A percentile compares a stretch with the other conserved stretches of the same genome.
phyloP scores from a whole-genome alignment of 2,888 invertebrate genomes.

The Drosophila hamatofila region DNA sequence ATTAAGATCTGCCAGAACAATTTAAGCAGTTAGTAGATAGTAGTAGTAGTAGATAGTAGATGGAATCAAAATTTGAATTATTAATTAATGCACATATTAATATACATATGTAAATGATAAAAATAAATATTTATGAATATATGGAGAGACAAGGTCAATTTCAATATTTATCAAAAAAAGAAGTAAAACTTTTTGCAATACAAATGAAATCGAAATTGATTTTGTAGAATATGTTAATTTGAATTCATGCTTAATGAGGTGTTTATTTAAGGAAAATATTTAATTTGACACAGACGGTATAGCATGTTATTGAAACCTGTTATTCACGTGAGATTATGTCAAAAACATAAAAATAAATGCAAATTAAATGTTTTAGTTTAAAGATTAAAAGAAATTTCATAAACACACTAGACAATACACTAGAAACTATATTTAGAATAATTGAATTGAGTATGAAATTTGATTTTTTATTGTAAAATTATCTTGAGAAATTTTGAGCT shows the following conservation, averaged over 20 bases:
- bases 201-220: slow-evolving; percentile 6
- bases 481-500: not conserved
- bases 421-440: not conserved
- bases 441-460: not conserved
- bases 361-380: slow-evolving; percentile 1
- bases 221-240: slow-evolving; percentile 2
- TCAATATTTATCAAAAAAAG: not conserved
- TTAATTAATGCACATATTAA: not conserved
- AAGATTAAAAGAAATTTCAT: not conserved
- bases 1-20: not conserved
- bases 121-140: not conserved
- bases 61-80: not conserved
- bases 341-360: slow-evolving; percentile 8
- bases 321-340: slow-evolving; percentile 20
- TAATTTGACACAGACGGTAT: not conserved
- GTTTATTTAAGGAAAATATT: not conserved
- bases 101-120: slow-evolving; percentile 1
- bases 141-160: too few relatives aligned
- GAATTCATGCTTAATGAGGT: not conserved
- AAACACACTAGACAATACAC: not conserved
- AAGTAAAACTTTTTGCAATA: not conserved
- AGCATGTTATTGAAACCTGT: slow-evolving; percentile 20
- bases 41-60: too few relatives aligned
- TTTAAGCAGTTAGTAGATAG: too few relatives aligned
- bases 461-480: not conserved